Percentiles rank a stretch among this genome's conserved stretches.
Evolutionary conservation across 2,888 invertebrate species (phyloP).

Genomic region (Amitus sp.): DNA sequence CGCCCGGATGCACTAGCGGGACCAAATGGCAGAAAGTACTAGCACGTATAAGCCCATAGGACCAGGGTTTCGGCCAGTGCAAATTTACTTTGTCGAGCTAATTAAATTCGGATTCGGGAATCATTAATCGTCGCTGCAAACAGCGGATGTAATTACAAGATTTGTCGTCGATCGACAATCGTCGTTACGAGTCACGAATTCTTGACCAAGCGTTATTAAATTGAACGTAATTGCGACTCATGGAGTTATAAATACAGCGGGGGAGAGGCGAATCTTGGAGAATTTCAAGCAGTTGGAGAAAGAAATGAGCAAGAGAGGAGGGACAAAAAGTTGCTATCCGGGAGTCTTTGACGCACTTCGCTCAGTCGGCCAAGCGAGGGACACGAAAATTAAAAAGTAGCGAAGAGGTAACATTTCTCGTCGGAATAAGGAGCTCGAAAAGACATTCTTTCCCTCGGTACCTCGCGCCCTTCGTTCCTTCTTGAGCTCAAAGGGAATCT

Average conservation of each 20-base stretch:
- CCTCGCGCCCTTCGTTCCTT: conserved; percentile 22
- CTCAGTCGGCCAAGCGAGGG: conserved; percentile 10
- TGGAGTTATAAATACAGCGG: conserved; percentile 21
- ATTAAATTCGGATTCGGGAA: conserved; percentile 23
- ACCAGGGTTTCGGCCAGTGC: conserved; percentile 16
- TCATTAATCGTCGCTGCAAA: conserved; percentile 4
- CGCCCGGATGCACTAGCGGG: too few relatives aligned
- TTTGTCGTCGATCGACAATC: too few relatives aligned
- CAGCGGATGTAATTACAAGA: neutral
- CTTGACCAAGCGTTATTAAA: conserved; percentile 23
- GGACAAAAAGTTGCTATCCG: conserved; percentile 13
- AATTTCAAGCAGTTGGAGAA: conserved; percentile 23
- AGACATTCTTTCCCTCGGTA: conserved; percentile 42
- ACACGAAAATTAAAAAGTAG: conserved; percentile 36
- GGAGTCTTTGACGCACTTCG: conserved; percentile 23
- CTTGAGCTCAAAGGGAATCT: conserved; percentile 35
- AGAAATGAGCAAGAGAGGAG: conserved; percentile 3
- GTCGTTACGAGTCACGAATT: neutral
- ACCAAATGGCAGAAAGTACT: too few relatives aligned
- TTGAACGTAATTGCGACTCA: conserved; percentile 30
- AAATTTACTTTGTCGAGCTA: conserved; percentile 29
- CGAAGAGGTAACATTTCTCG: conserved; percentile 7
- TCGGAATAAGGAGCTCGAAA: conserved; percentile 26
- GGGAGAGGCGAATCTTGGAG: conserved; percentile 20
- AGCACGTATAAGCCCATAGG: too few relatives aligned